Evolutionary conservation across 1,140 invertebrate species (phyloP).

Genomic region (Laupala kohalensis): DNA sequence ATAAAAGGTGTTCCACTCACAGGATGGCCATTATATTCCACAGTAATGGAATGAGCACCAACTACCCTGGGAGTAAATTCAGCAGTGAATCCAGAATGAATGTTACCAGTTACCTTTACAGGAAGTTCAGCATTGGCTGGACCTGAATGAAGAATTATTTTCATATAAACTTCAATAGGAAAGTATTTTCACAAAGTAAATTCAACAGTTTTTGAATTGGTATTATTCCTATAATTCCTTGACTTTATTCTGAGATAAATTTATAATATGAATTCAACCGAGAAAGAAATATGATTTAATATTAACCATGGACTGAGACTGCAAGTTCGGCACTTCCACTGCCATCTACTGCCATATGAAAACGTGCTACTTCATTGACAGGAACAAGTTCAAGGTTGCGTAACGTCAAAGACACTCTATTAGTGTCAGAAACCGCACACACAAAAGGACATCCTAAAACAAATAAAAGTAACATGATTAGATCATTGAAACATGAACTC

Average conservation of each 20-base stretch:
- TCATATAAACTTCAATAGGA: not conserved
- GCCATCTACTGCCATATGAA: constrained; percentile 79
- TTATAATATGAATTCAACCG: too few relatives aligned
- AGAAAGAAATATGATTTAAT: too few relatives aligned
- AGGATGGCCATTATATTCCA: constrained; percentile 81
- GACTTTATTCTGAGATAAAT: too few relatives aligned
- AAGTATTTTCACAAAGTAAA: not conserved
- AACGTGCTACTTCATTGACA: constrained; percentile 71
- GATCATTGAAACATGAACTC: too few relatives aligned
- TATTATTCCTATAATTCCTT: too few relatives aligned
- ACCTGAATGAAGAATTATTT: constrained; percentile 24
- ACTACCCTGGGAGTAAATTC: constrained; percentile 84
- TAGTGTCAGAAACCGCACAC: constrained; percentile 67
- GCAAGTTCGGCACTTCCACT: constrained; percentile 70
- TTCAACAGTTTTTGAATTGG: too few relatives aligned
- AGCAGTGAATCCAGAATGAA: constrained; percentile 71
- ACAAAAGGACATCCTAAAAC: constrained; percentile 69
- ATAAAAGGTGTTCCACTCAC: constrained; percentile 84
- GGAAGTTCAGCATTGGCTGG: constrained; percentile 59
- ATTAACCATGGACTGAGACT: constrained; percentile 70
- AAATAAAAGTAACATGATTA: constrained; percentile 2
- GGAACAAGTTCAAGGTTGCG: constrained; percentile 74
- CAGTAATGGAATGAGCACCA: constrained; percentile 75
- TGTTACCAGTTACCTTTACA: constrained; percentile 78
- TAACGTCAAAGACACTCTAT: constrained; percentile 62